A percentile compares a stretch with the other conserved stretches of the same genome.
Evolutionary conservation across 2,797 vertebrate genomes (phyloP).

Genomic region (Pseudochirops corinnae): DNA sequence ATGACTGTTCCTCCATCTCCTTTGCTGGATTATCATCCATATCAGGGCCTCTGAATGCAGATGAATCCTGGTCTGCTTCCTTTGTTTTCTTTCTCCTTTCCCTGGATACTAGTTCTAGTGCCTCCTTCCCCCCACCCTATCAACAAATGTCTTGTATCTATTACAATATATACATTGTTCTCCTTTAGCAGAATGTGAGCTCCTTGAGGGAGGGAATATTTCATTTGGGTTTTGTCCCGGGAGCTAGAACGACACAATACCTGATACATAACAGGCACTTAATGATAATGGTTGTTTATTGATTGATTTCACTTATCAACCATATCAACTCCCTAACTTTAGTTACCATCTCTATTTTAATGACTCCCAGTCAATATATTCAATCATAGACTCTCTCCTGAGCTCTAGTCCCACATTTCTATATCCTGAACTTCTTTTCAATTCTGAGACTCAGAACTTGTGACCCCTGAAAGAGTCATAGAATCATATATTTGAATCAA

Average conservation of each 20-base stretch:
- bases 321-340: not conserved
- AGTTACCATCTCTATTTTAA: not conserved
- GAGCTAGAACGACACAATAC: not conserved
- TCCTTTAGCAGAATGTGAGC: not conserved
- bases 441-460: too few species aligned
- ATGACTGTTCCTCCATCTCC: not conserved
- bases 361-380: not conserved
- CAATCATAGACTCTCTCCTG: not conserved
- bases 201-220: not conserved
- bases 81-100: not conserved
- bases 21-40: not conserved
- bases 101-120: not conserved
- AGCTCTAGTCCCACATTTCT: not conserved
- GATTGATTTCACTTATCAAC: not conserved
- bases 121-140: too few species aligned
- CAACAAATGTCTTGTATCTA: not conserved
- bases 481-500: too few species aligned
- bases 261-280: not conserved
- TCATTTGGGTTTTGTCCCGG: not conserved
- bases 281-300: not conserved
- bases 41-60: not conserved
- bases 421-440: not conserved
- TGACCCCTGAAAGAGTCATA: too few species aligned
- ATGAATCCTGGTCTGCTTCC: not conserved
- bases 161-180: not conserved